These are phyloP conservation scores for Nibea albiflora DNA, from an alignment of 2,113 vertebrate genomes.

Conservation along the genomic window DNA sequence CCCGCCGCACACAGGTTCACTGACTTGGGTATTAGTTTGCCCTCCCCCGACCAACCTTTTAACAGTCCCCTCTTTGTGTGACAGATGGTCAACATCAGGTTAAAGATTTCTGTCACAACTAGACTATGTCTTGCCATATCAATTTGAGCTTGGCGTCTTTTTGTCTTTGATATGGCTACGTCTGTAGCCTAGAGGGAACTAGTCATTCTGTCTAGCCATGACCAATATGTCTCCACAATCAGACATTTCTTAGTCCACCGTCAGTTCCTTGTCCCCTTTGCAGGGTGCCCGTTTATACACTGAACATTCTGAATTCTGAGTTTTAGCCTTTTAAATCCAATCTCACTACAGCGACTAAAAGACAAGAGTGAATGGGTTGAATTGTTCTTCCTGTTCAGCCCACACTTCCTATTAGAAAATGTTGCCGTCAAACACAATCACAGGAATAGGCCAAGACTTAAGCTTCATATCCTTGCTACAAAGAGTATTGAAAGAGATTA, in stretches of 20 bases:
- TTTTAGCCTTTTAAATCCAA: slow-evolving; percentile 28
- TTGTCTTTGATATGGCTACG: slow-evolving; percentile 39
- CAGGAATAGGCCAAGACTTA: slow-evolving; percentile 17
- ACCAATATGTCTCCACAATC: slow-evolving; percentile 30
- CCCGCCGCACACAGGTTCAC: slow-evolving; percentile 53
- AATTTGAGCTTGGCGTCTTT: slow-evolving; percentile 36
- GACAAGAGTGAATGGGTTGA: not conserved
- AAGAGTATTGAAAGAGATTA: slow-evolving; percentile 19
- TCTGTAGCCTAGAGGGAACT: slow-evolving; percentile 30
- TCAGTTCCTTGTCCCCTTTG: slow-evolving; percentile 4
- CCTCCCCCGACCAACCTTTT: slow-evolving; percentile 29
- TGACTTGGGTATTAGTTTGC: slow-evolving; percentile 49
- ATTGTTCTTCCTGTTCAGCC: not conserved
- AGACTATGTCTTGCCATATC: slow-evolving; percentile 10
- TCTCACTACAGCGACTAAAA: slow-evolving; percentile 13
- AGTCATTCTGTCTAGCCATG: slow-evolving; percentile 35
- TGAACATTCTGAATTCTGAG: slow-evolving; percentile 32
- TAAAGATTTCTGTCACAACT: slow-evolving; percentile 34
- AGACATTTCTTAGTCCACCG: slow-evolving; percentile 36
- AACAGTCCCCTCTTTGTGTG: slow-evolving; percentile 33
- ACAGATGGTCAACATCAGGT: slow-evolving; percentile 62
- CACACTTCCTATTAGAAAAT: slow-evolving; percentile 21
- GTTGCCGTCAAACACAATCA: slow-evolving; percentile 27
- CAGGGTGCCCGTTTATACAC: not conserved
- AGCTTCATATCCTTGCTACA: slow-evolving; percentile 4